Evolutionary conservation across 2,113 vertebrate genomes (phyloP), one percentile per base, ranked within the genome.

Genomic region (Sciurus niger): DNA sequence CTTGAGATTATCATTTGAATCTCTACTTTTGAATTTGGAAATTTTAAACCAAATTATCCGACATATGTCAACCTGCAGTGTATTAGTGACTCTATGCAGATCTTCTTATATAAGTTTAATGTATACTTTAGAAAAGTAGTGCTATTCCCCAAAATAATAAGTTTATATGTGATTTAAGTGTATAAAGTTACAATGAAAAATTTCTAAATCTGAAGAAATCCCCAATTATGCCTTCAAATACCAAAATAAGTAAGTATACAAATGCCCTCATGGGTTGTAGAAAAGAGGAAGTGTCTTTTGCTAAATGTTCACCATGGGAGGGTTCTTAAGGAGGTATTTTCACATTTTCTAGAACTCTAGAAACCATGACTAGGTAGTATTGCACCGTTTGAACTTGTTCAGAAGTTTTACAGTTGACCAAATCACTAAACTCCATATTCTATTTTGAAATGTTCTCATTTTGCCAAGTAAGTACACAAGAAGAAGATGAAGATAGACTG

Each of bases 21-120:
- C 89, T 77, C 77, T 94, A 43, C 30, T 95, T 96, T 93, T 74
- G 34, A 93, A 73, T 70, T 78, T 82, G 74, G 25, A 93, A 89
- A 90, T 85, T 87, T 84, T 76, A 87, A 76, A 96, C 14, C 53
- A 86, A 73, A 87, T 76, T 90, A 40, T 40, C 25, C 34, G n/a
- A 32, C n/a, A 68, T 48, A 67, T 10, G 40, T 67, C 58, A 89
- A 30, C 17, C 14, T 53, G 77, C 72, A 77, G 73, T n/a, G 82
- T 88, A 30, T 34, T 58, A 89, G 43, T 12, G 51, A 87, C 6
- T 12, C 18, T 51, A 46, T 65, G 25, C 65, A 9, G 43, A 72
- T 65, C 18, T 87, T 67, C 34, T 60, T 95, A 46, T 80, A 83
- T 90, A 74, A 28, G 4, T 79, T 85, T 94, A 94, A 65, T 55